Conservation (phyloP, 2,797 vertebrate genomes). For the Nannoperca australis region DNA sequence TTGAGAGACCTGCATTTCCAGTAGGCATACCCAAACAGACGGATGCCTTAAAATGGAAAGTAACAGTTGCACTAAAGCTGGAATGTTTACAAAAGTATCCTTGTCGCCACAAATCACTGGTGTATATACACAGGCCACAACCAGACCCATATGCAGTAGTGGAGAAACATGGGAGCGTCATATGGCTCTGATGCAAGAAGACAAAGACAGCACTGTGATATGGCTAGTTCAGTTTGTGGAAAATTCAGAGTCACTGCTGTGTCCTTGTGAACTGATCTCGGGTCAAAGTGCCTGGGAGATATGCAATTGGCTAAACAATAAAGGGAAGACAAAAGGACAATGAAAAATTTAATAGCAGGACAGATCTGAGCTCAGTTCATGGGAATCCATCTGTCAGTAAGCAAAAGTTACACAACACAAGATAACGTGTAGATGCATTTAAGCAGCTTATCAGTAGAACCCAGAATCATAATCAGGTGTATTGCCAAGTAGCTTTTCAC, state of each 20-base stretch:
- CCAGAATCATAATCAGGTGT: no score
- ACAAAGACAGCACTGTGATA: slow-evolving; percentile 42
- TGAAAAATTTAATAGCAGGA: not conserved
- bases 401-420: not conserved
- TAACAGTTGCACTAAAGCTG: slow-evolving; percentile 55
- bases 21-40: slow-evolving; percentile 36
- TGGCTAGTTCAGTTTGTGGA: slow-evolving; percentile 14
- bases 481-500: no score
- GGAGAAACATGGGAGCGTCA: slow-evolving; percentile 40
- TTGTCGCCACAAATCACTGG: slow-evolving; percentile 62
- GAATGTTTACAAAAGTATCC: slow-evolving; percentile 67
- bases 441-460: not conserved
- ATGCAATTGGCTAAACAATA: slow-evolving; percentile 8
- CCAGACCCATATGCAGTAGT: slow-evolving; percentile 40
- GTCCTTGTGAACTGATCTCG: slow-evolving; percentile 10
- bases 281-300: slow-evolving; percentile 15
- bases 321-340: not conserved
- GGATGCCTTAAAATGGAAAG: slow-evolving; percentile 58
- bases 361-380: not conserved
- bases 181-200: slow-evolving; percentile 49
- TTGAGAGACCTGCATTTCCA: slow-evolving; percentile 17
- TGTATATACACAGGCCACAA: slow-evolving; percentile 46
- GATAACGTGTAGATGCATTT: not conserved
- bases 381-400: slow-evolving; percentile 12
- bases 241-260: slow-evolving; percentile 20